Evolutionary conservation across 2,888 invertebrate genomes (phyloP), one percentile per base, ranked within the genome.

Genomic region (Watsonalla binaria): DNA sequence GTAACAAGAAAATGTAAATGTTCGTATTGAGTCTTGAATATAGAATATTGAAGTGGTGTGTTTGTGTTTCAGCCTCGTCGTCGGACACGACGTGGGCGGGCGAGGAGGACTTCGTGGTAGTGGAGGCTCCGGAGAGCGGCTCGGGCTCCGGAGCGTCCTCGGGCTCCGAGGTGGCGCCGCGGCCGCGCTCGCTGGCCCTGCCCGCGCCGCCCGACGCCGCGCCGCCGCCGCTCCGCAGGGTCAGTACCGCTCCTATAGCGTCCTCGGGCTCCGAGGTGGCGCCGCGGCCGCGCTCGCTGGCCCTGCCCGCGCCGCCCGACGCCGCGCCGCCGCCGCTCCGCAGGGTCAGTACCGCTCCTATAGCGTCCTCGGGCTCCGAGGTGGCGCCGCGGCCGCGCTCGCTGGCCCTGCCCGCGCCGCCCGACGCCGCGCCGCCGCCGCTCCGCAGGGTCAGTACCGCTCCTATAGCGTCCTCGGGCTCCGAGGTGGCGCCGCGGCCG

Each of bases 71-170:
- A 89, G 91, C 87, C 65, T 87, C 86, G 71, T 90, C 89, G 59
- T 85, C 86, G 8, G 90, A 89, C 65, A 80, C 80, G 70, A 82
- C 86, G 45, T 93, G 92, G 77, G 94, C 94, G 70, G 94, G 94
- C 63, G 95, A 95, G 79, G 95, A 96, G 86, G 96, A 96, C 89
- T 96, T 96, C 90, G 96, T 96, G 72, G 90, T 96, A 81, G 95
- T 96, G 71, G 95, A 96, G 60, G 94, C 94, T 56, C 91, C 91
- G 62, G 94, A 94, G 78, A 92, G 92, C 68, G 92, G 91, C 6
- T 86, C 90, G 52, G 92, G 79, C 68, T 83, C 86, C 58, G 81
- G 74, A 62, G 73, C 76, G n/a, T 82, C 84, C 15, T 82, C 83
- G 33, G 81, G 82, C 61, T 84, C 84, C 15, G 88, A 87, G 75